Evolutionary conservation across 2,113 vertebrate genomes (phyloP), one percentile per base, ranked within the genome.

Genomic region (Corythornis madagascariensis): DNA sequence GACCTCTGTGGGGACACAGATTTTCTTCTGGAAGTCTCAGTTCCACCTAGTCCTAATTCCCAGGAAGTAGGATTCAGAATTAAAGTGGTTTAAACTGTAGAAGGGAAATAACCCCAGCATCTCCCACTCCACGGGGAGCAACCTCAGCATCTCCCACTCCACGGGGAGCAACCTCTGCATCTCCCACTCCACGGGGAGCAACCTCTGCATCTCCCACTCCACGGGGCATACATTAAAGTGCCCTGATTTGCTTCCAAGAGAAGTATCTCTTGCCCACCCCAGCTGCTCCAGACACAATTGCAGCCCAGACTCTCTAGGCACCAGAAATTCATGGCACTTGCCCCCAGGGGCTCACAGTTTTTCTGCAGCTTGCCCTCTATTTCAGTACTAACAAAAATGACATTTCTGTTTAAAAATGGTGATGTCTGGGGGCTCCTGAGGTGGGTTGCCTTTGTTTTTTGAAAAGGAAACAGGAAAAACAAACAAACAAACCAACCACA

Each of bases 11-110:
- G 72, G 64, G 45, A 48, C 82, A 19, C 19, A 2, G 20, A 25
- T 21, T 77, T 20, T 5, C 57, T 5, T 9, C 0, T 0, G 14
- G n/a, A 20, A 85, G 8, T 4, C 91, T 4, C 91, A 88, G 1
- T 31, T 59, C 64, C 43, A 7, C 1, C 38, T 10, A 4, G 3
- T 2, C 45, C 66, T 20, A 0, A 21, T 4, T 50, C n/a, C 61
- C 10, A 0, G 6, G 53, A n/a, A 26, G 52, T 0, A 60, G 53
- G 53, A 45, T n/a, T 16, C 0, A 2, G 59, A 16, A 75, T 40
- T 0, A 3, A 16, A 73, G 38, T 11, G 45, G 16, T 60, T 63
- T 76, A 65, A 50, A 20, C 1, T 38, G 3, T 3, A 13, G 29
- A 6, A 11, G 33, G 66, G 76, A 38, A 77, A 78, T 3, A 14